Base-by-base conservation (phyloP, 2,888 invertebrate species). In the Nomada ruficornis region DNA sequence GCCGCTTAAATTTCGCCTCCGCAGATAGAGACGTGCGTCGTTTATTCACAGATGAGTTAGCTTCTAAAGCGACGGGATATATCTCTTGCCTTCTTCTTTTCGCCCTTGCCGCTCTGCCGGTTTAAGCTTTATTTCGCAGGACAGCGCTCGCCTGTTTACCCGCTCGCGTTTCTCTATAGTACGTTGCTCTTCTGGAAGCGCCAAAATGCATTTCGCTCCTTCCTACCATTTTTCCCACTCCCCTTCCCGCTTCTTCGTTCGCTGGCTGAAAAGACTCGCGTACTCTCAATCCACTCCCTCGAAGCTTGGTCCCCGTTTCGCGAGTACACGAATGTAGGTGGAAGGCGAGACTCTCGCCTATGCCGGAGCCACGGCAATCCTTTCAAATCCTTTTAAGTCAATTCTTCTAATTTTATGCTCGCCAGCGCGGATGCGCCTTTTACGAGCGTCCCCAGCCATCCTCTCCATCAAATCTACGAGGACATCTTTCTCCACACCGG, bases 401-500 rank as follows among this genome's bases (percentile, higher is more conserved):
- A 90, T 91, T 92, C 90, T 91, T 91, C 89, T 91, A 91, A 92
- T 91, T 91, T 91, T 90, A 91, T 90, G 91, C 91, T 89, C 85
- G 85, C 88, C 79, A 83, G 84, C 86, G 86, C 84, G 86, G 87
- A 86, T 80, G 85, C 86, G 81, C 85, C 86, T 89, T 90, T 90
- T 90, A 90, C 90, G 90, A 89, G 88, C 72, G 85, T 86, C 84
- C 84, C 86, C 70, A 77, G 79, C 79, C 79, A 77, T 69, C 86
- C 84, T 74, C 80, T 79, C 78, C 87, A 83, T 90, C 88, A 82
- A 90, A 87, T 88, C 86, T 86, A 77, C 81, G 73, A 63, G 74
- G 65, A 52, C 80, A 80, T 85, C 87, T 80, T 81, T 72, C 74
- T 67, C 75, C 42, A 57, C 50, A 57, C 50, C 71, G 62, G 29